phyloP scores from a whole-genome alignment of 1,140 invertebrate species.

The Pseudoatta argentina region DNA sequence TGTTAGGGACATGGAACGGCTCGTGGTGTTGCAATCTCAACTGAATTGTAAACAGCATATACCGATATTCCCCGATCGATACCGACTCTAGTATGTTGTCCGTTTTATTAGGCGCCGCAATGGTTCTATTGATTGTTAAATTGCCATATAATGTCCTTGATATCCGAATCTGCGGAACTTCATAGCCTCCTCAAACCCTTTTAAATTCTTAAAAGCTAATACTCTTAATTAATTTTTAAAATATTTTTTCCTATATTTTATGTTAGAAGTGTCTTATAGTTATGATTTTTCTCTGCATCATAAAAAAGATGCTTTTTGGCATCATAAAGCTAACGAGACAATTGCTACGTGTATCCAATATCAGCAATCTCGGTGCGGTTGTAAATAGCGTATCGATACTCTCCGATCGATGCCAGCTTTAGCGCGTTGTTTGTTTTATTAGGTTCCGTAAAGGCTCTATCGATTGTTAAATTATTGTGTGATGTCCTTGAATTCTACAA shows the following conservation, averaged over 20 bases:
- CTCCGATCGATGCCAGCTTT: conserved; percentile 56
- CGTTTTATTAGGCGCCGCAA: conserved; percentile 27
- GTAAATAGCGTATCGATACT: conserved; percentile 57
- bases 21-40: conserved; percentile 11
- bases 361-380: conserved; percentile 46
- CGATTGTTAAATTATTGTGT: conserved; percentile 55
- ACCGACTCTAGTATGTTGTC: conserved; percentile 11
- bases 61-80: conserved; percentile 18
- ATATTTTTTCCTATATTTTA: not conserved
- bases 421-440: conserved; percentile 58
- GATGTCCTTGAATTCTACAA: conserved; percentile 33
- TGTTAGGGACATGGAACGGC: conserved; percentile 13
- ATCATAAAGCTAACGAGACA: not conserved
- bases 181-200: not conserved
- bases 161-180: not conserved
- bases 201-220: not conserved
- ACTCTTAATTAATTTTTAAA: not conserved
- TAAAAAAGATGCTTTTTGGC: not conserved
- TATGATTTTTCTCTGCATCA: too few relatives aligned
- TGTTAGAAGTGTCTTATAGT: not conserved
- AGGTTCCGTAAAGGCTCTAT: conserved; percentile 43
- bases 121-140: conserved; percentile 30
- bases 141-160: conserved; percentile 1
- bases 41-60: conserved; percentile 25
- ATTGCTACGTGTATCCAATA: conserved; percentile 41